Percentiles rank a stretch among this genome's conserved stretches.
Conservation (phyloP, 2,113 vertebrate species). For the Elephantulus edwardii region DNA sequence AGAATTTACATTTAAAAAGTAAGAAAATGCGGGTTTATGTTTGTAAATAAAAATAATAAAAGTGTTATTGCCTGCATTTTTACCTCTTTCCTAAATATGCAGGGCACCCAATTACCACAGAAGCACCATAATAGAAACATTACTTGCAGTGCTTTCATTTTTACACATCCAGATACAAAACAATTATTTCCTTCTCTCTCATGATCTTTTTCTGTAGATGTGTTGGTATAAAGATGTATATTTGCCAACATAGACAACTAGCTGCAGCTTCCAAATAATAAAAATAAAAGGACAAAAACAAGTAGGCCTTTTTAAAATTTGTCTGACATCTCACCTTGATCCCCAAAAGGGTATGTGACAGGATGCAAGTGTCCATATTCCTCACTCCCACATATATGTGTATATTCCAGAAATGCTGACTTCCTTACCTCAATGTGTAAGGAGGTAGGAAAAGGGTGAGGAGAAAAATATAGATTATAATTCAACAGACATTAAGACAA, state of each 20-base stretch:
- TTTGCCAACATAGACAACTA: neutral
- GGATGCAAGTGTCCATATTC: neutral
- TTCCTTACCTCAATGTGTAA: neutral
- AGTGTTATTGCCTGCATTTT: neutral
- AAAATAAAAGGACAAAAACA: conserved; percentile 28
- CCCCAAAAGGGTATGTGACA: neutral
- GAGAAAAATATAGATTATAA: neutral
- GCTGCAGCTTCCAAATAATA: neutral
- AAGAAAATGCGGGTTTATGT: neutral
- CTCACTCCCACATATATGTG: neutral
- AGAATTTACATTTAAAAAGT: neutral
- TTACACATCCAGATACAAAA: too few species aligned
- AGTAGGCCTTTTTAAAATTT: neutral
- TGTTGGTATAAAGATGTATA: neutral
- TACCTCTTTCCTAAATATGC: conserved; percentile 26
- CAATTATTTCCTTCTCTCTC: neutral
- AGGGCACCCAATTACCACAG: neutral
- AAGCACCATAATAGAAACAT: neutral
- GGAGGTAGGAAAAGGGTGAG: neutral
- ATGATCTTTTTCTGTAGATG: neutral
- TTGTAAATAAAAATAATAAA: conserved; percentile 36
- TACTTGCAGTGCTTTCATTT: neutral
- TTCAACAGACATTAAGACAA: conserved; percentile 11
- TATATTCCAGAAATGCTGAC: neutral
- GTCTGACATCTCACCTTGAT: neutral